Percentiles rank a stretch among this genome's conserved stretches.
phyloP scores from a whole-genome alignment of 2,888 invertebrate genomes.

The Drosophila peninsularis region DNA sequence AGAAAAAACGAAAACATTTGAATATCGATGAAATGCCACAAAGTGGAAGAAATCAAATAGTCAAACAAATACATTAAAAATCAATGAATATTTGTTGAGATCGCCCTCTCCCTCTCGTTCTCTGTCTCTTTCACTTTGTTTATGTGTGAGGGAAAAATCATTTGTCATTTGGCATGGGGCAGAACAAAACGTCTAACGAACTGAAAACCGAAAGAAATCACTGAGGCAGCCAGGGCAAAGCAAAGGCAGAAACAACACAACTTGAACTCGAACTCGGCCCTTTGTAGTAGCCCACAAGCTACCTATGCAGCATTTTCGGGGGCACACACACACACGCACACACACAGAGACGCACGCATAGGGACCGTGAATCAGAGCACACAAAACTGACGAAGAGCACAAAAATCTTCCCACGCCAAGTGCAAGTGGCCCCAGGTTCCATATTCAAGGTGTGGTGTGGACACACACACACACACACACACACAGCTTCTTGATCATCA shows the following conservation, averaged over 20 bases:
- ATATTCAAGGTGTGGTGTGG: conserved; percentile 70
- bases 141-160: conserved; percentile 60
- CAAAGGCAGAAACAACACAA: conserved; percentile 24
- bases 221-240: conserved; percentile 37
- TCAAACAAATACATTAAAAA: conserved; percentile 79
- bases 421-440: conserved; percentile 64
- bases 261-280: conserved; percentile 39
- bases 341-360: conserved; percentile 17
- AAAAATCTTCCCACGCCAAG: conserved; percentile 85
- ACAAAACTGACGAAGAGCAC: conserved; percentile 50
- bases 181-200: conserved; percentile 77
- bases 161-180: conserved; percentile 70
- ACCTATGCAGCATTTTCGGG: conserved; percentile 56
- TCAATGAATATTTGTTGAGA: conserved; percentile 58
- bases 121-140: conserved; percentile 6
- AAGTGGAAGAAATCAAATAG: conserved; percentile 67
- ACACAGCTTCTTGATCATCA: conserved; percentile 63
- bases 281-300: conserved; percentile 53
- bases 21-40: conserved; percentile 37
- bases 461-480: conserved; percentile 41
- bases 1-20: conserved; percentile 40
- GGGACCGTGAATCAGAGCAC: conserved; percentile 75
- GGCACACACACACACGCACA: conserved; percentile 19
- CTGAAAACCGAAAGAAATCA: conserved; percentile 48
- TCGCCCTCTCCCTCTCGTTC: background rate